Conservation (phyloP, 2,888 invertebrate genomes). For the Tinea semifulvella region DNA sequence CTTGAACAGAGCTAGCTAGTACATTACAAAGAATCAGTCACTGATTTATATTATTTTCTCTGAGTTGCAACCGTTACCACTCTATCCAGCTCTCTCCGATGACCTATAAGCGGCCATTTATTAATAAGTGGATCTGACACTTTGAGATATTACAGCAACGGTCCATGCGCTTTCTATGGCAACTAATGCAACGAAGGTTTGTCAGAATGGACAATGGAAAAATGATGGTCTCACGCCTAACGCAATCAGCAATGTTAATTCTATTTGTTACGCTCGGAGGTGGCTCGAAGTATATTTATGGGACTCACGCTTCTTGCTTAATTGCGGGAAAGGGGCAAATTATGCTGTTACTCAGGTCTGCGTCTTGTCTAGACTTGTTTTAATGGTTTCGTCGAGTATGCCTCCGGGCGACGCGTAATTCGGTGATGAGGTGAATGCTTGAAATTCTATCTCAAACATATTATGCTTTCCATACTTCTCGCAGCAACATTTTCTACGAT, state of each 20-base stretch:
- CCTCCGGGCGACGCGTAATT: conserved; percentile 4
- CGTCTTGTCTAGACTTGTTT: conserved; percentile 8
- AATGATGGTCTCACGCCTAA: conserved; percentile 15
- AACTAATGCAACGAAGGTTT: conserved; percentile 11
- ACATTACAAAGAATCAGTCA: conserved; percentile 12
- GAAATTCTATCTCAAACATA: too few relatives aligned
- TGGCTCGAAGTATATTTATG: conserved; percentile 12
- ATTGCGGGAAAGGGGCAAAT: conserved; percentile 12
- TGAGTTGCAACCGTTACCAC: conserved; percentile 12
- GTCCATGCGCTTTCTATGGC: conserved; percentile 31
- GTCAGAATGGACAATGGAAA: conserved; percentile 15
- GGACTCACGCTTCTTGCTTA: conserved; percentile 10
- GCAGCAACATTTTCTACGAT: too few relatives aligned
- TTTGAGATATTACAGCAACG: conserved; percentile 34
- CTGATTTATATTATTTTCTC: conserved; percentile 16
- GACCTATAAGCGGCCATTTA: conserved; percentile 43
- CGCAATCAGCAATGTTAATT: conserved; percentile 15
- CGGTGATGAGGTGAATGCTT: too few relatives aligned
- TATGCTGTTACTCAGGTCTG: conserved; percentile 10
- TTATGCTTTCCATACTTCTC: too few relatives aligned
- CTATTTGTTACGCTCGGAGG: conserved; percentile 13
- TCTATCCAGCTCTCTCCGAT: conserved; percentile 29
- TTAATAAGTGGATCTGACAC: conserved; percentile 36
- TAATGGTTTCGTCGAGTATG: conserved; percentile 1
- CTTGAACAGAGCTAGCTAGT: neutral